phyloP scores from a whole-genome alignment of 1,140 invertebrate species.

The Drosophila pachea region DNA sequence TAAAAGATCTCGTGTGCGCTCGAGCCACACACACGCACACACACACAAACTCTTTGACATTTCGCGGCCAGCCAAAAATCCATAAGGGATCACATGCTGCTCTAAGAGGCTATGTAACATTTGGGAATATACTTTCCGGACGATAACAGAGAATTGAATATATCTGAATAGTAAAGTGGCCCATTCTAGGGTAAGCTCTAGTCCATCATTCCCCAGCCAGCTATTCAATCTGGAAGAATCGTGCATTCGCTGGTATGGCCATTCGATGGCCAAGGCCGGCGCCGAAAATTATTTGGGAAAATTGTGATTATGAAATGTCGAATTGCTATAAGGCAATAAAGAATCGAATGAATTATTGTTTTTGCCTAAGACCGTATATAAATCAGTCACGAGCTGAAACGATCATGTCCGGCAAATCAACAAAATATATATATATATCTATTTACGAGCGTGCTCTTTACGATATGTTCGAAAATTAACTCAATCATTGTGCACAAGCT shows the following conservation, averaged over 20 bases:
- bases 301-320: constrained; percentile 30
- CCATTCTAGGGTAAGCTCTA: too few species aligned
- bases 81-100: too few species aligned
- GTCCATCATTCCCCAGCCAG: too few species aligned
- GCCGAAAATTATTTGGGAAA: constrained; percentile 30
- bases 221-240: constrained; percentile 52
- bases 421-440: neutral
- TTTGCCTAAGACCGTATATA: constrained; percentile 42
- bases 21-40: too few species aligned
- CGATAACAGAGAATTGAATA: too few species aligned
- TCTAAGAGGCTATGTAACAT: too few species aligned
- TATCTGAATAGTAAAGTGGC: too few species aligned
- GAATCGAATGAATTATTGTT: constrained; percentile 33
- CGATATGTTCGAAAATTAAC: constrained; percentile 46
- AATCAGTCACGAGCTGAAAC: constrained; percentile 45
- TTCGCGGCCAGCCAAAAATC: constrained; percentile 23
- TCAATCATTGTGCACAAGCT: constrained; percentile 23
- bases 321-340: constrained; percentile 30
- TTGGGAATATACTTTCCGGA: too few species aligned
- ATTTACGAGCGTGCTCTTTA: constrained; percentile 59
- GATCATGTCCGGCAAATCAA: constrained; percentile 32
- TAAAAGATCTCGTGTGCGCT: constrained; percentile 39
- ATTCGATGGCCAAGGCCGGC: constrained; percentile 58
- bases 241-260: constrained; percentile 6
- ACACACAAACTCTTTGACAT: constrained; percentile 50